These are phyloP conservation scores for Xerus rutilus DNA, from an alignment of 2,797 vertebrate genomes.

Conservation along the genomic window DNA sequence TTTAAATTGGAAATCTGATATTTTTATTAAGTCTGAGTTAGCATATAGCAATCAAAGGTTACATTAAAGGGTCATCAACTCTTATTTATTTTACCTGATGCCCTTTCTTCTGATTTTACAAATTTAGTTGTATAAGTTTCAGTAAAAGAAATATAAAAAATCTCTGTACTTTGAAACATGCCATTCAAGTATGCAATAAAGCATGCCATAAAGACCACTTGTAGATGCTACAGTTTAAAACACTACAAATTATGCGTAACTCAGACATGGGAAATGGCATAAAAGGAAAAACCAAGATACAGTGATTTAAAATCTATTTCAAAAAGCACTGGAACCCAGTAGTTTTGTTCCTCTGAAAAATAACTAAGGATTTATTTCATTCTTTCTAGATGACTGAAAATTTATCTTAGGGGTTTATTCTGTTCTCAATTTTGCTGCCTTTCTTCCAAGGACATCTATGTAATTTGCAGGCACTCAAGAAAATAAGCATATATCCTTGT, in stretches of 20 bases:
- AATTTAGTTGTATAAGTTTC: conserved; percentile 61
- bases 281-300: conserved; percentile 35
- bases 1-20: conserved; percentile 47
- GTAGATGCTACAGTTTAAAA: conserved; percentile 51
- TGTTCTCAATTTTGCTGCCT: conserved; percentile 24
- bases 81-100: conserved; percentile 4
- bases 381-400: background rate
- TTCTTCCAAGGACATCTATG: conserved; percentile 11
- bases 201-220: conserved; percentile 44
- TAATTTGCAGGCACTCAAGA: background rate
- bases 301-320: conserved; percentile 19
- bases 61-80: conserved; percentile 37
- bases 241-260: background rate
- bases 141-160: conserved; percentile 64
- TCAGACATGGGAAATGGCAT: background rate
- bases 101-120: conserved; percentile 13
- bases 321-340: background rate
- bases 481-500: background rate
- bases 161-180: conserved; percentile 47
- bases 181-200: conserved; percentile 62
- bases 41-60: conserved; percentile 52
- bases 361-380: conserved; percentile 9
- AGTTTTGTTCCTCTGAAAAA: background rate
- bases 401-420: background rate
- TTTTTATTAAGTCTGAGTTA: conserved; percentile 25